A percentile compares a stretch with the other conserved stretches of the same genome.
These are phyloP conservation scores for Avahi laniger DNA, from an alignment of 2,797 vertebrate species.

Conservation along the genomic window DNA sequence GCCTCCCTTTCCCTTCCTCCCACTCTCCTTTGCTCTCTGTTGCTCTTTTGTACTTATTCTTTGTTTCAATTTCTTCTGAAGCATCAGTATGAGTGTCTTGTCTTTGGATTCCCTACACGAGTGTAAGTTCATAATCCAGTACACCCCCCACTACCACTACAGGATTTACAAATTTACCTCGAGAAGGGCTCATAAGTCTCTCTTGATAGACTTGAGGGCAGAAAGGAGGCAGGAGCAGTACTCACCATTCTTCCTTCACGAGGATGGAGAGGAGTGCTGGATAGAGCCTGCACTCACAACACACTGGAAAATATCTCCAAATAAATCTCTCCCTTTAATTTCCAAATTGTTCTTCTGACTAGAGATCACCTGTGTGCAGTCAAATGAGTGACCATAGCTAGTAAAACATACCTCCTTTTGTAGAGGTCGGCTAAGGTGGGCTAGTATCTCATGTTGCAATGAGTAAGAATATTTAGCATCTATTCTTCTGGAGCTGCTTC, in stretches of 20 bases:
- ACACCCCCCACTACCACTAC: neutral
- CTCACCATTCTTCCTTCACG: neutral
- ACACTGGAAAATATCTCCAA: neutral
- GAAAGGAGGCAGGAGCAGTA: neutral
- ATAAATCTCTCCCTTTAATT: neutral
- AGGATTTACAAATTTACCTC: neutral
- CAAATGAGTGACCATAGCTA: neutral
- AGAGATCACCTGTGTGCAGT: neutral
- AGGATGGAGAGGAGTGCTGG: neutral
- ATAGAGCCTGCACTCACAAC: neutral
- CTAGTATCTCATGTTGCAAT: neutral
- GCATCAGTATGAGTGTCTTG: neutral
- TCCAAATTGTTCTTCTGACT: neutral
- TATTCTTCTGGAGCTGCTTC: neutral
- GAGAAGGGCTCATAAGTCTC: neutral
- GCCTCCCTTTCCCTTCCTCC: neutral
- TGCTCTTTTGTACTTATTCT: neutral
- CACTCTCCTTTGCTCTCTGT: neutral
- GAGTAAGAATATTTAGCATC: neutral
- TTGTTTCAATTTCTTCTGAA: neutral
- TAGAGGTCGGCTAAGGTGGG: no score
- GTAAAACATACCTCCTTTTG: neutral
- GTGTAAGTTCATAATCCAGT: neutral
- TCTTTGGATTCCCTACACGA: neutral
- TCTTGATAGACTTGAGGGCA: neutral